Conservation (phyloP, 2,888 invertebrate species). For the Chironomus riparius region DNA sequence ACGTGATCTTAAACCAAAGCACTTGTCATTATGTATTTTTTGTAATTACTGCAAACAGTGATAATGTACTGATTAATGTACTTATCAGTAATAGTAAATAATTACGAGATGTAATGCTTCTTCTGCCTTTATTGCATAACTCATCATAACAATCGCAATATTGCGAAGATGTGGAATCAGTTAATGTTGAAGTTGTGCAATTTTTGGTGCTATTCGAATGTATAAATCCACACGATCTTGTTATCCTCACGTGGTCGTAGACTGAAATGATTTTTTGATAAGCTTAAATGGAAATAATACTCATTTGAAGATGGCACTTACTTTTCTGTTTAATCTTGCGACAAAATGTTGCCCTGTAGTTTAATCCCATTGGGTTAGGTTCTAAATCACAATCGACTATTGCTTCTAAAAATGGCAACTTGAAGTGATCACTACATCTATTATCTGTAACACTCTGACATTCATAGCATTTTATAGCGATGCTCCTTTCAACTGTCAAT, state of each 20-base stretch:
- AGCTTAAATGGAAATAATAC: too few species aligned
- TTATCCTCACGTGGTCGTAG: neutral
- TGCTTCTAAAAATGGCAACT: neutral
- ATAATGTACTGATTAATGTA: neutral
- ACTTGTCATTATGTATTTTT: too few species aligned
- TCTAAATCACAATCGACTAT: neutral
- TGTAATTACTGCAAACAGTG: too few species aligned
- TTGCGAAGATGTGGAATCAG: neutral
- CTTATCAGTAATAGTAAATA: neutral
- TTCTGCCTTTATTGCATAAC: neutral
- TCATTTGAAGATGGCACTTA: neutral
- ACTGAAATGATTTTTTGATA: neutral
- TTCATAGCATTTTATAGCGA: neutral
- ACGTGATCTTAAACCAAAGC: neutral
- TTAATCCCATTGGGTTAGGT: neutral
- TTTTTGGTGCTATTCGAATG: neutral
- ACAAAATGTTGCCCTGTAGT: neutral
- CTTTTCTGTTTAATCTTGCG: neutral
- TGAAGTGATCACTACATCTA: neutral
- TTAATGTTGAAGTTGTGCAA: neutral
- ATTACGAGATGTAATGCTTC: neutral
- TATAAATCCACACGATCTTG: conserved; percentile 6
- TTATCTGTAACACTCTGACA: neutral
- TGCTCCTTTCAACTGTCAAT: neutral
- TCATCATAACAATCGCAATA: conserved; percentile 3